These are phyloP conservation scores for Tillus elongatus DNA, from an alignment of 2,888 invertebrate genomes.

Conservation along the genomic window DNA sequence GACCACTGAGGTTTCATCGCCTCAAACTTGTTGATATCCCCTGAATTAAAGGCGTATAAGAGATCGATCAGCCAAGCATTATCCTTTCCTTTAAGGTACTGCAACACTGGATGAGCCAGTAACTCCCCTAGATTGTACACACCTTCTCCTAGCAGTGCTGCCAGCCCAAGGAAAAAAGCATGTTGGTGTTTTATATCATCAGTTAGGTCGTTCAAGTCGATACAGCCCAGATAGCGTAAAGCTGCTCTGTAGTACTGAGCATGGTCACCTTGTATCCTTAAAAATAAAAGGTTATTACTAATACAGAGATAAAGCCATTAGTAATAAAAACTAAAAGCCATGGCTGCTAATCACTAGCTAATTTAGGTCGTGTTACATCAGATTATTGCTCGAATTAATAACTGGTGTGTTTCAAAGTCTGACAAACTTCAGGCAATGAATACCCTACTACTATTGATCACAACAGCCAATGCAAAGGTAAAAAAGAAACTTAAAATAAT, in stretches of 20 bases:
- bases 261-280: constrained; percentile 72
- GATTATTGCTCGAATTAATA: too few species aligned
- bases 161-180: constrained; percentile 86
- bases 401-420: too few species aligned
- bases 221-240: constrained; percentile 62
- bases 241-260: constrained; percentile 94
- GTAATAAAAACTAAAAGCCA: too few species aligned
- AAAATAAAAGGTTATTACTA: constrained; percentile 8
- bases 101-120: constrained; percentile 88
- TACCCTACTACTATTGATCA: too few species aligned
- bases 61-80: constrained; percentile 85
- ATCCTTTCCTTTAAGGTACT: constrained; percentile 68
- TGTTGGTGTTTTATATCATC: constrained; percentile 61
- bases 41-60: constrained; percentile 76
- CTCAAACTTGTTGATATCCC: constrained; percentile 70
- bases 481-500: constrained; percentile 5
- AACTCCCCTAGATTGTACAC: constrained; percentile 97
- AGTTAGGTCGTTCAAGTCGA: constrained; percentile 57
- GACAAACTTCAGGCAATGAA: too few species aligned
- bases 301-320: neutral
- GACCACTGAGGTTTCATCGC: constrained; percentile 65
- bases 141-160: constrained; percentile 87
- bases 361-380: too few species aligned
- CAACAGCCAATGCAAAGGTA: too few species aligned
- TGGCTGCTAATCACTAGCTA: too few species aligned